Base-by-base conservation (phyloP, 2,797 vertebrate genomes). In the Lepilemur ruficaudatus region DNA sequence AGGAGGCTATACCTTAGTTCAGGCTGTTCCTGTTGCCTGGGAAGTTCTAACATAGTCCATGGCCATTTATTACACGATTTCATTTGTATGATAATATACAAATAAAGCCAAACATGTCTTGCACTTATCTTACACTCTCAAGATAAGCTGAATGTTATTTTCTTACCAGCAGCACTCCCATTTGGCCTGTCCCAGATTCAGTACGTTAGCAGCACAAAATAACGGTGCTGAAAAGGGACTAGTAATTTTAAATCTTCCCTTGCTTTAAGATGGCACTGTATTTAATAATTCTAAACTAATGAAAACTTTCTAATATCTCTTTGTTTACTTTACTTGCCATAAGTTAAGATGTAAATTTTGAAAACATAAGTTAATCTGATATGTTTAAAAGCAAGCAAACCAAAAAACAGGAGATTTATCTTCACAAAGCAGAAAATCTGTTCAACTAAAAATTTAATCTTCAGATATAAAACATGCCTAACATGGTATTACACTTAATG, bases 381-480 rank as follows among this genome's bases (percentile, higher is more conserved):
- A 69, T 6, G 5, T 72, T 50, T 28, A 89, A 89, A 94, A 84
- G 35, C 11, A 93, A 61, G 84, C 8, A 43, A 84, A 61, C n/a
- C n/a, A 92, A 76, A 82, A 76, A 76, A 25, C 13, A 89, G 18
- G 57, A 92, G 61, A 23, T 89, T 80, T 79, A 75, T 63, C 25
- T 32, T 91, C 52, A 82, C 22, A 91, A 86, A 61, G 12, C 61
- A 59, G 15, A 75, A 83, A 90, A 79, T 75, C 17, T 80, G 20
- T 73, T 87, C 38, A 80, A 78, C 4, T 88, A 91, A 46, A 95
- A 97, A 93, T 82, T n/a, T 73, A 38, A 50, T 63, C 5, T 86
- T 85, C 35, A 81, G 46, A 67, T 55, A 72, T 9, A 87, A 80
- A 94, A 85, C 46, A 91, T 70, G n/a, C 63, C 46, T 80, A 72